A percentile compares a stretch with the other conserved stretches of the same genome.
Conservation (phyloP, 2,888 invertebrate species). For the Dysmachus trigonus region DNA sequence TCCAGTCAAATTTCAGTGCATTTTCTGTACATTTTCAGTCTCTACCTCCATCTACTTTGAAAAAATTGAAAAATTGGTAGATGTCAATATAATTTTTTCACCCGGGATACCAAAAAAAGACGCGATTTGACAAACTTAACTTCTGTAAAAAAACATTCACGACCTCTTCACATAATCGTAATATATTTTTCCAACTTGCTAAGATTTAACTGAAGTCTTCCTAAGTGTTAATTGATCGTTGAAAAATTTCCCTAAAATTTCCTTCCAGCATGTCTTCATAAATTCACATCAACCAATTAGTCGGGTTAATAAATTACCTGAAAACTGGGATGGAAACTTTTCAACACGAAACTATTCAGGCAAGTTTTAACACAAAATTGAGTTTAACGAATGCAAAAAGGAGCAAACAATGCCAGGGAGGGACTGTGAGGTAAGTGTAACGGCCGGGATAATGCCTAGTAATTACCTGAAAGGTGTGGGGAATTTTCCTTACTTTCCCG, state of each 20-base stretch:
- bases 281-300: constrained; percentile 49
- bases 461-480: background rate
- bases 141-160: background rate
- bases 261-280: constrained; percentile 44
- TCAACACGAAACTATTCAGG: constrained; percentile 38
- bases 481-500: background rate
- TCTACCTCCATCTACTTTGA: no score
- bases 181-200: background rate
- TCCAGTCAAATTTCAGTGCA: no score
- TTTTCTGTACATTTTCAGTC: no score
- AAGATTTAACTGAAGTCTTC: background rate
- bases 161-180: background rate
- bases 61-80: no score
- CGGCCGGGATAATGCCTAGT: background rate
- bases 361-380: background rate
- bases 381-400: background rate
- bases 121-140: no score
- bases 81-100: no score
- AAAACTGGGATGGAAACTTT: constrained; percentile 26
- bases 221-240: background rate
- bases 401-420: background rate
- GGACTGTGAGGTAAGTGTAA: background rate
- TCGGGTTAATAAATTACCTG: constrained; percentile 45
- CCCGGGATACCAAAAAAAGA: no score
- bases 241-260: constrained; percentile 40